Evolutionary conservation across 2,797 vertebrate genomes (phyloP), one percentile per base, ranked within the genome.

Genomic region (Sternotherus odoratus): DNA sequence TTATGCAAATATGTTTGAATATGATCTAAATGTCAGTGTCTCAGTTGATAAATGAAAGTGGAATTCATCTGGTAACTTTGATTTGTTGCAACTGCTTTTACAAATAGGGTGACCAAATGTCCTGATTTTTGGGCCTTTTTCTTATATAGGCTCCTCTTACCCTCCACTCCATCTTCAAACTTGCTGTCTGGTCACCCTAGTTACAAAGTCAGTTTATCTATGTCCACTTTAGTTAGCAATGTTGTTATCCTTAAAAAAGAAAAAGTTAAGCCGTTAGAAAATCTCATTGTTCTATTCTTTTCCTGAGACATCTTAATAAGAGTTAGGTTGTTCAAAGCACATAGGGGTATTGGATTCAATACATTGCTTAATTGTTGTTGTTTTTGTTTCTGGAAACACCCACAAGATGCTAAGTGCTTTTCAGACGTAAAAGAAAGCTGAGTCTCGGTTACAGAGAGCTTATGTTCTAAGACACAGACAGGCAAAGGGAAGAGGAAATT

Each of bases 1-100:
- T 11, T 83, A 80, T 81, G 74, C 49, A 88, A 92, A 92, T 72
- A 81, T 74, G 10, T 83, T 92, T 90, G 84, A 82, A 88, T 5
- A 13, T 63, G 86, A 88, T 94, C 90, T 80, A 89, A 57, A 57
- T 69, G 43, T 83, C 66, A 46, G 16, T 48, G 48, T 54, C 30
- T 77, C 80, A 78, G 48, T 46, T 78, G 12, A 50, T 56, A 24
- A 48, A 48, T 66, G 60, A 82, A 72, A 86, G 24, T 19, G 72
- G 33, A 86, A 63, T 80, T 43, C 12, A n/a, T 60, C 16, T 51
- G 23, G 11, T 74, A 79, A 30, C 51, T 79, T 69, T 69, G 36
- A 48, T 80, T 80, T 91, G 72, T 77, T 88, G 24, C 43, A 82
- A 43, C 28, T 87, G 54, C 83, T 69, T 8, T n/a, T 83, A 26